Conservation (phyloP, 2,113 vertebrate species). For the Rynchops niger region DNA sequence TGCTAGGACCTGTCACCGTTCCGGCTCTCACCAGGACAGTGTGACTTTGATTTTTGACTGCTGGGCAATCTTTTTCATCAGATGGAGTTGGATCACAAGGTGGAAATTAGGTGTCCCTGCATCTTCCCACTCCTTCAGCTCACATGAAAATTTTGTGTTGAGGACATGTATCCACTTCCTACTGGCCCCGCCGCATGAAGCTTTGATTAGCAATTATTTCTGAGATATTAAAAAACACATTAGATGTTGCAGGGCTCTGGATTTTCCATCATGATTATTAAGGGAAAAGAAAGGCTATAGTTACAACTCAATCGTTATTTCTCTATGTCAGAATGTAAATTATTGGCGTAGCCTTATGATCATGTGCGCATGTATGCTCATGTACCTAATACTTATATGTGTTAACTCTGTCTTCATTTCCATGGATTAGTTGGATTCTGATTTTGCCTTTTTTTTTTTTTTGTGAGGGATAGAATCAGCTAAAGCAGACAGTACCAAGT, state of each 20-base stretch:
- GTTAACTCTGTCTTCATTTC: neutral
- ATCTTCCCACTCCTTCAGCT: constrained; percentile 72
- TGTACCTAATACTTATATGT: neutral
- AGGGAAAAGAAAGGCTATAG: neutral
- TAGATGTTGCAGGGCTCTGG: constrained; percentile 52
- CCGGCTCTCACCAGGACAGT: constrained; percentile 65
- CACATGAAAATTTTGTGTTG: constrained; percentile 61
- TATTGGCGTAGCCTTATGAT: neutral
- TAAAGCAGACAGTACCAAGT: neutral
- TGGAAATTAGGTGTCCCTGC: constrained; percentile 86
- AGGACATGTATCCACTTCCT: constrained; percentile 49
- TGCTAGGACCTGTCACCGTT: constrained; percentile 71
- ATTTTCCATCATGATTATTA: constrained; percentile 30
- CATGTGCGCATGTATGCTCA: neutral
- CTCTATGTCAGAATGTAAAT: neutral
- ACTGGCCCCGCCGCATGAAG: constrained; percentile 6
- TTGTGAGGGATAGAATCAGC: neutral
- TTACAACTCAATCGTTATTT: constrained; percentile 24
- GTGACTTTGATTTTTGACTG: constrained; percentile 79
- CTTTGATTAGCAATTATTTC: constrained; percentile 76
- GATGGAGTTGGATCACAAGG: constrained; percentile 79
- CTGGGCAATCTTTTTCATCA: constrained; percentile 85
- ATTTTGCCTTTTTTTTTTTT: neutral
- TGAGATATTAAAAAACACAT: constrained; percentile 69
- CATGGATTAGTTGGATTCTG: neutral